phyloP scores from a whole-genome alignment of 2,113 vertebrate genomes.

The Pomatostomus ruficeps region DNA sequence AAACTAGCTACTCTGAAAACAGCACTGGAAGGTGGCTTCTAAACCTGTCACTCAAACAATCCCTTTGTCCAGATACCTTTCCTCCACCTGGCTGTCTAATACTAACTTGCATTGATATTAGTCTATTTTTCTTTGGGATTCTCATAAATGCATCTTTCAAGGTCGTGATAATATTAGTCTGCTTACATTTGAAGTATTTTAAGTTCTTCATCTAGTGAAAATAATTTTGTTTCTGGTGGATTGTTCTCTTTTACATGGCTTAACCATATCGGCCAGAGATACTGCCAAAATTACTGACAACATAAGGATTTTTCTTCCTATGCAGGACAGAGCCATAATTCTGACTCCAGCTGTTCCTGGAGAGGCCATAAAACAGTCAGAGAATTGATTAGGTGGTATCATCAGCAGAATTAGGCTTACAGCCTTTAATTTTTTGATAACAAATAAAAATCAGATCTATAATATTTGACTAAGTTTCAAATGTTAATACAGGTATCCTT shows the following conservation, averaged over 20 bases:
- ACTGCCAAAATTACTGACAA: not conserved
- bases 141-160: not conserved
- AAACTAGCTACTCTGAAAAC: not conserved
- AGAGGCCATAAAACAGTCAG: not conserved
- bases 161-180: not conserved
- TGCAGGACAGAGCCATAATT: not conserved
- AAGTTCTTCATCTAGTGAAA: not conserved
- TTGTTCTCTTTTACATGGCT: not conserved
- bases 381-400: not conserved
- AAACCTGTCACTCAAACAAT: not conserved
- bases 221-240: not conserved
- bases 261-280: not conserved
- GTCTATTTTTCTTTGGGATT: not conserved
- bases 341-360: rapidly evolving
- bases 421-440: not conserved
- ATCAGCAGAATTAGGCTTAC: not conserved
- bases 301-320: not conserved
- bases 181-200: not conserved
- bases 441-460: not conserved
- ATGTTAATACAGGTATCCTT: not conserved
- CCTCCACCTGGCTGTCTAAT: not conserved
- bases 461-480: not conserved
- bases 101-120: not conserved
- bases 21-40: not conserved
- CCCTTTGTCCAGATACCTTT: not conserved